Conservation (phyloP, 2,888 invertebrate species). For the Agrochola lychnidis region DNA sequence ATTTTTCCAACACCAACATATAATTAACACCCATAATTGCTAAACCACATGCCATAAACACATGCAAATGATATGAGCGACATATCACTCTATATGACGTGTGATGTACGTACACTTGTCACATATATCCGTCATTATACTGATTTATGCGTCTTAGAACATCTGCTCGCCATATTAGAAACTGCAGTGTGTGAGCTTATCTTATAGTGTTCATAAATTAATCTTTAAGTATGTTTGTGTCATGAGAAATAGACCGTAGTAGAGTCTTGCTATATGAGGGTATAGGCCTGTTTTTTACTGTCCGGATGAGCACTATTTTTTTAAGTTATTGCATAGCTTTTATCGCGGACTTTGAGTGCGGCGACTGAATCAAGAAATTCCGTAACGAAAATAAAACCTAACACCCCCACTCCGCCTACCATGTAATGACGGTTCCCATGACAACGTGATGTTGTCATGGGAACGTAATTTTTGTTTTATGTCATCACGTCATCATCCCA, state of each 20-base stretch:
- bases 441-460: too few species aligned
- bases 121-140: slow-evolving; percentile 70
- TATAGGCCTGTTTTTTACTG: neutral
- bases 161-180: slow-evolving; percentile 75
- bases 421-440: too few species aligned
- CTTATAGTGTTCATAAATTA: slow-evolving; percentile 30
- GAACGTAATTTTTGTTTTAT: too few species aligned
- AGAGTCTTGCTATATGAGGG: neutral
- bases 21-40: slow-evolving; percentile 48
- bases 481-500: too few species aligned
- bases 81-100: slow-evolving; percentile 61
- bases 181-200: slow-evolving; percentile 58
- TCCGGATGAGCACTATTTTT: neutral
- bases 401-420: too few species aligned
- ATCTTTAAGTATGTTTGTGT: slow-evolving; percentile 32
- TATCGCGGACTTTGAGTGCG: too few species aligned
- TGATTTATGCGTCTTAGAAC: slow-evolving; percentile 72
- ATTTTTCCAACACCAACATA: slow-evolving; percentile 8
- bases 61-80: slow-evolving; percentile 67
- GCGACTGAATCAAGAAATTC: too few species aligned
- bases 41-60: slow-evolving; percentile 63
- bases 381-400: too few species aligned
- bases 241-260: slow-evolving; percentile 23
- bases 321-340: neutral
- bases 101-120: slow-evolving; percentile 66